Conservation (phyloP, 2,797 vertebrate genomes). For the Gymnodraco acuticeps region DNA sequence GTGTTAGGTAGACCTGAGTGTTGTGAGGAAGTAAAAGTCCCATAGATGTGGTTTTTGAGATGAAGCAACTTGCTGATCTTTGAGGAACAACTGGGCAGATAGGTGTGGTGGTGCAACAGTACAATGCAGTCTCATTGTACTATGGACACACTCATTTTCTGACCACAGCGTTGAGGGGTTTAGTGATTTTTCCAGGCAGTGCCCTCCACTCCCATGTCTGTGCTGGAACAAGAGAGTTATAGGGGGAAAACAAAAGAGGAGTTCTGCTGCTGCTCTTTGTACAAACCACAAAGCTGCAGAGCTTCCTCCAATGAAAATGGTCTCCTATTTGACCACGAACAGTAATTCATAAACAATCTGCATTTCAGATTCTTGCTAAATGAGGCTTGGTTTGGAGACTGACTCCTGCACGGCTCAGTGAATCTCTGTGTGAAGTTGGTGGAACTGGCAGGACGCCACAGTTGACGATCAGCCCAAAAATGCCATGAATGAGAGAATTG, state of each 20-base stretch:
- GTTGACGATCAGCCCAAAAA: conserved; percentile 65
- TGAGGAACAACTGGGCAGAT: conserved; percentile 12
- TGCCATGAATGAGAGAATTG: conserved; percentile 58
- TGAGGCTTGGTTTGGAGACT: conserved; percentile 58
- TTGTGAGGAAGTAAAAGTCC: conserved; percentile 21
- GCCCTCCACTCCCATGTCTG: conserved; percentile 60
- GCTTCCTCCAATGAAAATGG: conserved; percentile 67
- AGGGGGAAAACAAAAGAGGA: conserved; percentile 65
- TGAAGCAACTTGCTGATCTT: conserved; percentile 12
- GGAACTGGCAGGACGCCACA: conserved; percentile 52
- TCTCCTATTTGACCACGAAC: conserved; percentile 56
- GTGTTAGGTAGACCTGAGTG: conserved; percentile 17
- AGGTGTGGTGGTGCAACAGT: conserved; percentile 7
- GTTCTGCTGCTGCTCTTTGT: conserved; percentile 65
- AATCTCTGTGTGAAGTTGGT: conserved; percentile 58
- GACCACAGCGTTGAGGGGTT: conserved; percentile 51
- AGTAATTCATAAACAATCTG: conserved; percentile 53
- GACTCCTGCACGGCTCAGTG: conserved; percentile 23
- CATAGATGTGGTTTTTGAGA: conserved; percentile 16
- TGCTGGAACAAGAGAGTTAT: conserved; percentile 61
- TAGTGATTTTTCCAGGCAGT: conserved; percentile 66
- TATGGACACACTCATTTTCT: conserved; percentile 63
- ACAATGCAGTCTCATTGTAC: conserved; percentile 38
- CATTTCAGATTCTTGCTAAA: conserved; percentile 70
- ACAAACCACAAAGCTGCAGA: conserved; percentile 71